Percentiles rank a stretch among this genome's conserved stretches.
These are phyloP conservation scores for Macrosiphum euphorbiae DNA, from an alignment of 2,888 invertebrate species.

Conservation along the genomic window DNA sequence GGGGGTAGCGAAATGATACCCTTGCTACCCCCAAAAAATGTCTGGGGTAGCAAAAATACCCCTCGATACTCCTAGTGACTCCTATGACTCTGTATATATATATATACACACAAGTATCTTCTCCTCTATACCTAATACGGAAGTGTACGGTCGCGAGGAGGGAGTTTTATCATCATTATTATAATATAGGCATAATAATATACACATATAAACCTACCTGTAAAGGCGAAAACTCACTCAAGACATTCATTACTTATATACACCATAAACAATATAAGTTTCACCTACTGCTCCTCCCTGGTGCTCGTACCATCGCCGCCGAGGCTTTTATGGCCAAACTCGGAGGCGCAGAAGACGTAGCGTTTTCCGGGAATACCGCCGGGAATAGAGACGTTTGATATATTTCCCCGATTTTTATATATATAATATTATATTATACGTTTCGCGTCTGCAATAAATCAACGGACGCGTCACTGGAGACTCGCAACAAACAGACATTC, in stretches of 20 bases:
- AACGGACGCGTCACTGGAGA: slow-evolving; percentile 45
- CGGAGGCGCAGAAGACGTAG: background rate
- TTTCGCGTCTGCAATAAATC: slow-evolving; percentile 41
- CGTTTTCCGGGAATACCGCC: slow-evolving; percentile 42
- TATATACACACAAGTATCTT: background rate
- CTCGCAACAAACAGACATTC: slow-evolving; percentile 27
- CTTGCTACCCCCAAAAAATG: no score
- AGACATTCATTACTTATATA: background rate
- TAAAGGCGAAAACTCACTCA: background rate
- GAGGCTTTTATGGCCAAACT: background rate
- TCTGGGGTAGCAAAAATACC: no score
- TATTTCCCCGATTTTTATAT: slow-evolving; percentile 49
- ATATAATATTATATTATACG: background rate
- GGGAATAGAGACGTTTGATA: slow-evolving; percentile 42
- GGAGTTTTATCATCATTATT: background rate
- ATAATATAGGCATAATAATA: background rate
- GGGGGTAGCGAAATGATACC: no score
- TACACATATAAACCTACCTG: background rate
- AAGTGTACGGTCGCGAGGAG: background rate
- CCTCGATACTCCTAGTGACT: no score
- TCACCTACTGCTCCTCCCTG: background rate
- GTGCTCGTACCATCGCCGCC: background rate
- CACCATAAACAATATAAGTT: slow-evolving; percentile 5
- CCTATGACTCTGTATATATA: background rate
- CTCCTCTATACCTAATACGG: background rate